Base-by-base conservation (phyloP, 2,888 invertebrate genomes). In the Pyrgus malvae region DNA sequence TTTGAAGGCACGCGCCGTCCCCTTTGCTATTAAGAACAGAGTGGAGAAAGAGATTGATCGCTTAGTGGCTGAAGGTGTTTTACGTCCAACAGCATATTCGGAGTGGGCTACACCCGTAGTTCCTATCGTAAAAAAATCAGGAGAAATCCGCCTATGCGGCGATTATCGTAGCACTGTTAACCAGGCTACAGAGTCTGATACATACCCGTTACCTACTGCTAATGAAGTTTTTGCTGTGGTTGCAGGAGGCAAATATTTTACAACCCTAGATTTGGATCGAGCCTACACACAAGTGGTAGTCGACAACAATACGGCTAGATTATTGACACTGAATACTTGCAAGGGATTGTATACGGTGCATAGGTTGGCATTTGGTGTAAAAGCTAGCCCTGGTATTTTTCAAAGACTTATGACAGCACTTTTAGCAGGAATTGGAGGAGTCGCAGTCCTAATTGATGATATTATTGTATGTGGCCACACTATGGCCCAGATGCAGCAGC, bases 271-370 rank as follows among this genome's bases (percentile, higher is more conserved):
- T 35, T 37, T 61, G 12, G 48, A 61, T 2, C 41, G 54, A 29
- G 61, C 59, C 1, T 61, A 57, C 29, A 58, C 56, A 40, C 57
- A 60, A 21, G 57, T 60, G 9, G 38, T 48, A 3, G 60, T 62
- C 11, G 35, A 51, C n/a, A 54, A 57, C 6, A 33, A 45, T 9
- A 60, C 56, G 8, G 60, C 60, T 5, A 59, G 58, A 21, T 29
- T 64, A 11, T 35, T 64, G 12, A 63, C 62, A 1, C 29, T 62
- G 11, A 66, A 65, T 37, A 64, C 65, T 3, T 57, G 54, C 17
- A 64, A 60, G 45, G 59, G 61, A 4, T 37, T 65, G 6, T 61
- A 58, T 35, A 48, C 21, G 11, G 27, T 56, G 4, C 29, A 54
- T 3, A 23, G 58, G 49, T 56, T 48, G 44, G 59, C 29, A 0